phyloP scores from a whole-genome alignment of 2,797 vertebrate genomes.

The Stomatorhinus walkeri region DNA sequence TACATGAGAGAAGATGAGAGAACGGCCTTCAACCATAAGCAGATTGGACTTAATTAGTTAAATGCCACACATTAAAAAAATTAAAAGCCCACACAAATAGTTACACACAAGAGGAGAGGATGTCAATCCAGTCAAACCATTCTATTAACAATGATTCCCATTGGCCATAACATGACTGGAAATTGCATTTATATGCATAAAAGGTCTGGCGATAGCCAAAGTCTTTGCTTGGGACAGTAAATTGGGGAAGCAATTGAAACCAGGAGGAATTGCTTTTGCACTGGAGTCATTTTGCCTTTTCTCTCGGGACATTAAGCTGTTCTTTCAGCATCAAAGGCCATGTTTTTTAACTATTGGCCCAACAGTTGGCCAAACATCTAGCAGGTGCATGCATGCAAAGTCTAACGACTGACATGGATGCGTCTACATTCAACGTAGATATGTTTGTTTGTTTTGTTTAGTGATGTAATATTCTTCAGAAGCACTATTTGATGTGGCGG shows the following conservation, averaged over 20 bases:
- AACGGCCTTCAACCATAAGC: constrained; percentile 36
- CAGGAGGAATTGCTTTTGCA: constrained; percentile 9
- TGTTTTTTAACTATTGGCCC: background rate
- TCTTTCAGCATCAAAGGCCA: background rate
- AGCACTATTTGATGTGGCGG: constrained; percentile 8
- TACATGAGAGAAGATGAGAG: constrained; percentile 35
- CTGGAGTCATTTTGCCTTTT: constrained; percentile 28
- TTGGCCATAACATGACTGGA: background rate
- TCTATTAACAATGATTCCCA: background rate
- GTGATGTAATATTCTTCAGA: constrained; percentile 8
- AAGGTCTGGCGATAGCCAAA: background rate
- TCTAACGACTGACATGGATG: background rate
- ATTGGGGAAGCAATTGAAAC: background rate
- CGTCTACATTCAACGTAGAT: background rate
- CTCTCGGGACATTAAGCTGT: constrained; percentile 13
- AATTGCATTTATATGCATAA: background rate
- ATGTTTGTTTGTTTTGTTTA: constrained; percentile 8
- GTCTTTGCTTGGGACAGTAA: background rate
- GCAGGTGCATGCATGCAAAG: background rate
- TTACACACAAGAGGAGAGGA: constrained; percentile 43
- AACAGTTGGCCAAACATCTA: background rate
- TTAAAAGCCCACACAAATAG: constrained; percentile 36
- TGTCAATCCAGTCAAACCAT: constrained; percentile 38
- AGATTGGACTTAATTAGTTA: constrained; percentile 47
- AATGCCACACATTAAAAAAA: constrained; percentile 44